A percentile compares a stretch with the other conserved stretches of the same genome.
Evolutionary conservation across 2,797 vertebrate genomes (phyloP).

Genomic region (Bradypus variegatus): DNA sequence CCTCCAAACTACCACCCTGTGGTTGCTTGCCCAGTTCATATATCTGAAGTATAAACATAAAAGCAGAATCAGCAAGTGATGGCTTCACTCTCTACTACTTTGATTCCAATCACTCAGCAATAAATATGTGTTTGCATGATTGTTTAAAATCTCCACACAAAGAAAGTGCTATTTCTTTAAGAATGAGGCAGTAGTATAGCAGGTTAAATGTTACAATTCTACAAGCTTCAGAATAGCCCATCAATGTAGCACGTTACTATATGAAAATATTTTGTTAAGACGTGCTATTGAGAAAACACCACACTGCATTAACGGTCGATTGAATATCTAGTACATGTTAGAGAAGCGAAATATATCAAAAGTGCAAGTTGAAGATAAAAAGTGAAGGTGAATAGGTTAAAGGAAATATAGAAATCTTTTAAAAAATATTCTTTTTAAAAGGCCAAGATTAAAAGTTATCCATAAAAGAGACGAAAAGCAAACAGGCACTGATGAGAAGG

Average conservation of each 20-base stretch:
- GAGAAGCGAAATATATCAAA: not conserved
- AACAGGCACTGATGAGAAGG: not conserved
- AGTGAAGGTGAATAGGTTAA: not conserved
- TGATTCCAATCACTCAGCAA: not conserved
- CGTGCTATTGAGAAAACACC: not conserved
- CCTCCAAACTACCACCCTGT: not conserved
- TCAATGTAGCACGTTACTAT: not conserved
- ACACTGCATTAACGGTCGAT: not conserved
- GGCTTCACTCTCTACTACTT: not conserved
- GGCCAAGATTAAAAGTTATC: not conserved
- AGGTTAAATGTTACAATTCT: not conserved
- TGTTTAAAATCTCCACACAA: not conserved
- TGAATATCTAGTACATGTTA: not conserved
- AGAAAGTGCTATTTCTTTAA: not conserved
- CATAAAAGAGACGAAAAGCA: not conserved
- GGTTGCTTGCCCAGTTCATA: not conserved
- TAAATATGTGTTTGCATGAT: not conserved
- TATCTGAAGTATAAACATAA: not conserved
- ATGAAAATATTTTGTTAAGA: not conserved
- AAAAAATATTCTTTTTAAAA: not conserved
- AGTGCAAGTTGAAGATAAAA: not conserved
- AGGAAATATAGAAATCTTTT: not conserved
- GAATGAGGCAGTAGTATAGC: not conserved
- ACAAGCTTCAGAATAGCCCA: not conserved
- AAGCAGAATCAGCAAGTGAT: not conserved